These are phyloP conservation scores for Nesidiocoris tenuis DNA, from an alignment of 2,888 invertebrate species.

Conservation along the genomic window DNA sequence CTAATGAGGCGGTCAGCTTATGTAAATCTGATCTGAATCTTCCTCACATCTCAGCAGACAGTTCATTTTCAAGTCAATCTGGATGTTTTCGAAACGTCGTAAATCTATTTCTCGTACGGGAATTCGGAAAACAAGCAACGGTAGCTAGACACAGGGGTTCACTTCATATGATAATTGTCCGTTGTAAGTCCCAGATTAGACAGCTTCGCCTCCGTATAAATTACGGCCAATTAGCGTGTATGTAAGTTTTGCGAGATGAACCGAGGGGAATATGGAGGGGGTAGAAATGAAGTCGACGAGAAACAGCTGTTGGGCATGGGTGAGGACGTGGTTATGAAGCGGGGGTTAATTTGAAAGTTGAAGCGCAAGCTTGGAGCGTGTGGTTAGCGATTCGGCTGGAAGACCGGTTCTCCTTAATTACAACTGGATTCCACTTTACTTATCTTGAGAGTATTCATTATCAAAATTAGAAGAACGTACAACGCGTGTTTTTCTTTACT, in stretches of 20 bases:
- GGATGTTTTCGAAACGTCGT: not conserved
- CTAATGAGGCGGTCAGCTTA: not conserved
- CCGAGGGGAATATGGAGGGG: not conserved
- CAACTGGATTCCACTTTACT: constrained; percentile 28
- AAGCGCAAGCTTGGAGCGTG: constrained; percentile 21
- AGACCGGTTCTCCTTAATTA: constrained; percentile 34
- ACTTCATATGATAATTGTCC: constrained; percentile 25
- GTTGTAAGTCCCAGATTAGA: constrained; percentile 20
- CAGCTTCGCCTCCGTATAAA: constrained; percentile 24
- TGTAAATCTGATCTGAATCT: not conserved
- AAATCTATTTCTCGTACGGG: constrained; percentile 3
- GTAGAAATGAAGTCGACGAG: not conserved
- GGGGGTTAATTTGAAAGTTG: constrained; percentile 28
- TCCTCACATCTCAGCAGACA: not conserved
- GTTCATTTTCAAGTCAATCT: not conserved
- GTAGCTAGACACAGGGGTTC: not conserved
- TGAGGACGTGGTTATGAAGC: not conserved
- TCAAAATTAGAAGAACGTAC: constrained; percentile 19
- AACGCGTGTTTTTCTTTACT: not conserved
- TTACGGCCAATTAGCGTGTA: constrained; percentile 30
- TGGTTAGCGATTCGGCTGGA: constrained; percentile 28
- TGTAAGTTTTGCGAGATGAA: constrained; percentile 32
- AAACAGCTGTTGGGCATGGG: not conserved
- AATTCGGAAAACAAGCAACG: not conserved
- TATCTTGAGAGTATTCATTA: constrained; percentile 27